Percentiles rank a stretch among this genome's conserved stretches.
phyloP scores from a whole-genome alignment of 2,113 vertebrate genomes.

The Hypomesus transpacificus region DNA sequence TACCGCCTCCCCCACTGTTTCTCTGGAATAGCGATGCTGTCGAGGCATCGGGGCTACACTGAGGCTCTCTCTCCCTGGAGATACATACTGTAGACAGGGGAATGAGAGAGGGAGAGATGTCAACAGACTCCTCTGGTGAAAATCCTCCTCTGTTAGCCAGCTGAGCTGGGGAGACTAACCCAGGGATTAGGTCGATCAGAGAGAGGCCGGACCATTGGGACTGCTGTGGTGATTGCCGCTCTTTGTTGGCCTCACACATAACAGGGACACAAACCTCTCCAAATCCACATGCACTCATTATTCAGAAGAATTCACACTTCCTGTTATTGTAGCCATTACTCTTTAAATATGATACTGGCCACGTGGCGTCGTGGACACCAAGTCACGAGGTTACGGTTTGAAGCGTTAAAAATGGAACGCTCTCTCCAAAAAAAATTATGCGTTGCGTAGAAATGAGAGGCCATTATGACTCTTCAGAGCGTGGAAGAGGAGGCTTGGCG shows the following conservation, averaged over 20 bases:
- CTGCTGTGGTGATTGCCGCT: background rate
- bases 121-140: background rate
- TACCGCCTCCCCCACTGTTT: slow-evolving; percentile 14
- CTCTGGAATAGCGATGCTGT: slow-evolving; percentile 42
- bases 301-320: no score
- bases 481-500: slow-evolving; percentile 16
- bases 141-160: slow-evolving; percentile 2
- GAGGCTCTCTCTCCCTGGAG: slow-evolving; percentile 6
- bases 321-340: no score
- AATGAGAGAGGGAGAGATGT: background rate
- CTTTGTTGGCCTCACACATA: slow-evolving; percentile 1
- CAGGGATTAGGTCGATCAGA: slow-evolving; percentile 3
- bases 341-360: no score
- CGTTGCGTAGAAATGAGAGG: slow-evolving; percentile 9
- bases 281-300: no score
- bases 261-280: background rate
- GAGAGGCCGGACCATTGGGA: background rate
- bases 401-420: background rate
- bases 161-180: slow-evolving; percentile 2
- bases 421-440: slow-evolving; percentile 16
- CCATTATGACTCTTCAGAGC: slow-evolving; percentile 1
- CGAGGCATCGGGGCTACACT: background rate
- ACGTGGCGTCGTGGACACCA: background rate
- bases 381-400: slow-evolving; percentile 18
- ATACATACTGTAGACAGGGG: background rate